Evolutionary conservation across 1,140 invertebrate species (phyloP).

Genomic region (Zaprionus gabonicus): DNA sequence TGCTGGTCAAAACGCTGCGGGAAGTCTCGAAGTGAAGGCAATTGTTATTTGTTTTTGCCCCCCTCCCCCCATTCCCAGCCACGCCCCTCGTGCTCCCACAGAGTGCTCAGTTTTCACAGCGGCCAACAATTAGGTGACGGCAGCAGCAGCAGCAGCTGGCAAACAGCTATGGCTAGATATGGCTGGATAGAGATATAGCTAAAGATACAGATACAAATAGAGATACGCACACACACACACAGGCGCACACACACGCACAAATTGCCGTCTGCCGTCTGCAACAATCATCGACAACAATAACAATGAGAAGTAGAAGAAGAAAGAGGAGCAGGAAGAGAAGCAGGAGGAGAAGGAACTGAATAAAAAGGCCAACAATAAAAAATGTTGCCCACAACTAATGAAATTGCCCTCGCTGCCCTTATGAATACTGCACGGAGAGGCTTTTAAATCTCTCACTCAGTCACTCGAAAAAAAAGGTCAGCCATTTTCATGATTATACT

Average conservation of each 20-base stretch:
- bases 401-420: constrained; percentile 26
- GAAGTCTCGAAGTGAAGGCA: constrained; percentile 76
- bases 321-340: no score
- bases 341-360: not conserved
- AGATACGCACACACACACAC: constrained; percentile 30
- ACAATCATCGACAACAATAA: constrained; percentile 9
- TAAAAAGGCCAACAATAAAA: constrained; percentile 63
- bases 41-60: constrained; percentile 72
- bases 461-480: constrained; percentile 21
- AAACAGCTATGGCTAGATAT: constrained; percentile 27
- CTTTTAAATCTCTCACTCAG: constrained; percentile 27
- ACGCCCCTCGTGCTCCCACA: constrained; percentile 31
- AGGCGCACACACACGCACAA: constrained; percentile 10
- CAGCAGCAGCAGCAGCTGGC: constrained; percentile 75
- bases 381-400: constrained; percentile 34
- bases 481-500: constrained; percentile 34
- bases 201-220: constrained; percentile 11
- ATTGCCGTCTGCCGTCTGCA: not conserved
- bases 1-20: constrained; percentile 79
- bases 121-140: constrained; percentile 76
- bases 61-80: not conserved
- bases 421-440: constrained; percentile 45
- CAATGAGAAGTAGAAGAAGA: constrained; percentile 53
- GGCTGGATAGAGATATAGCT: constrained; percentile 24
- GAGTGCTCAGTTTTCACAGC: constrained; percentile 75